Percentiles rank a stretch among this genome's conserved stretches.
Conservation (phyloP, 2,113 vertebrate species). For the Larimichthys polyactis region DNA sequence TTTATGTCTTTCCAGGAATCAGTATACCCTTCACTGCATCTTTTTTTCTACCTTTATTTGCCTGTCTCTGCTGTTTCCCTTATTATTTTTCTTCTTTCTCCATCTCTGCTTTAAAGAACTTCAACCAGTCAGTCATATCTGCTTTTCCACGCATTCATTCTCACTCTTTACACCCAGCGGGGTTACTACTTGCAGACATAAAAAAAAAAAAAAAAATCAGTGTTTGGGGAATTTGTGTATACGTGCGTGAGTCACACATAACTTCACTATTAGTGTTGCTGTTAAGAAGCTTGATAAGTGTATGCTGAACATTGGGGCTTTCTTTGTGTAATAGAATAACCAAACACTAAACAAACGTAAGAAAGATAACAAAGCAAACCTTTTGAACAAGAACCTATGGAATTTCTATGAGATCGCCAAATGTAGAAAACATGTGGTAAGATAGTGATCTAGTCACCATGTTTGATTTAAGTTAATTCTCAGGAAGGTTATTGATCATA, state of each 20-base stretch:
- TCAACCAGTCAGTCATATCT: constrained; percentile 18
- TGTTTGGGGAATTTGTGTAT: constrained; percentile 11
- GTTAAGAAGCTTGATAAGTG: constrained; percentile 26
- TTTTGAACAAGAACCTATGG: background rate
- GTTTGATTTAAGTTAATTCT: too few relatives aligned
- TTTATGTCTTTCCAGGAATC: background rate
- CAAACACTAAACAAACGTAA: background rate
- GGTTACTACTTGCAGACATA: constrained; percentile 21
- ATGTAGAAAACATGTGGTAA: too few relatives aligned
- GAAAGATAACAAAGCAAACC: background rate
- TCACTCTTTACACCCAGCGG: constrained; percentile 7
- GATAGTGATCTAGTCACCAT: too few relatives aligned
- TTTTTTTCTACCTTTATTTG: too few relatives aligned
- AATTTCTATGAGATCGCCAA: too few relatives aligned
- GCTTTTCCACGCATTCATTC: background rate
- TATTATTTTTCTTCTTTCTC: background rate
- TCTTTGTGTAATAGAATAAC: background rate
- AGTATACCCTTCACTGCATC: background rate
- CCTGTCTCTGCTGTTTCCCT: background rate
- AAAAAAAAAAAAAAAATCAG: background rate
- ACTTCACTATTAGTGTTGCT: constrained; percentile 12
- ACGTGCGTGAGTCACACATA: constrained; percentile 41
- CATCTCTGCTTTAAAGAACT: constrained; percentile 4
- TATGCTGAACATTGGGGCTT: background rate
- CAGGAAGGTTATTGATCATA: too few relatives aligned